These are phyloP conservation scores for Catostomus latipinnis DNA, from an alignment of 2,797 vertebrate genomes.

Conservation along the genomic window DNA sequence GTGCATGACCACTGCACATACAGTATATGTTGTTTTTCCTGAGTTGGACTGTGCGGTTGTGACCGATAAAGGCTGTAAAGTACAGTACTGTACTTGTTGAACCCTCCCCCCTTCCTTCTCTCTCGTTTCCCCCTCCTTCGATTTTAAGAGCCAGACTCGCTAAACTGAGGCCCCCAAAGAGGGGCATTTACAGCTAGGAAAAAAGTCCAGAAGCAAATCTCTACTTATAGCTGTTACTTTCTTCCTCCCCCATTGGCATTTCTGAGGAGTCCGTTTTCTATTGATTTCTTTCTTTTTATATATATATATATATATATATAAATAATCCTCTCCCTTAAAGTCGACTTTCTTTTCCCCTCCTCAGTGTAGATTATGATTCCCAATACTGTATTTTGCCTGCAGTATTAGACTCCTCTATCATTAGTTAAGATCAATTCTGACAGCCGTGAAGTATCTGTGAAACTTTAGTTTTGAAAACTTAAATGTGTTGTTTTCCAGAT, in stretches of 20 bases:
- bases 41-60: conserved; percentile 69
- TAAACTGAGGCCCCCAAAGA: conserved; percentile 77
- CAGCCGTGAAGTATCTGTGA: not conserved
- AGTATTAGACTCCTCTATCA: not conserved
- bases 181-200: conserved; percentile 80
- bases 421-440: not conserved
- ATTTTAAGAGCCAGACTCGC: conserved; percentile 71
- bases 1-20: conserved; percentile 59
- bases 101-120: conserved; percentile 64
- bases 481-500: not conserved
- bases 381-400: conserved; percentile 4
- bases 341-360: conserved; percentile 43
- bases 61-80: conserved; percentile 75
- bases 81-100: conserved; percentile 77
- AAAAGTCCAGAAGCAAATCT: conserved; percentile 77
- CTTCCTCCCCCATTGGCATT: conserved; percentile 60
- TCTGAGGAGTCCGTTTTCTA: conserved; percentile 66
- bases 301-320: conserved; percentile 36
- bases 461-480: not conserved
- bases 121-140: conserved; percentile 56
- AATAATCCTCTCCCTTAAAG: conserved; percentile 53
- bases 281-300: conserved; percentile 53
- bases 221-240: conserved; percentile 74
- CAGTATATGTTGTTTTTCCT: conserved; percentile 61
- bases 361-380: conserved; percentile 41